Evolutionary conservation across 1,140 invertebrate genomes (phyloP), one percentile per base, ranked within the genome.

Genomic region (Drosophila takahashii): DNA sequence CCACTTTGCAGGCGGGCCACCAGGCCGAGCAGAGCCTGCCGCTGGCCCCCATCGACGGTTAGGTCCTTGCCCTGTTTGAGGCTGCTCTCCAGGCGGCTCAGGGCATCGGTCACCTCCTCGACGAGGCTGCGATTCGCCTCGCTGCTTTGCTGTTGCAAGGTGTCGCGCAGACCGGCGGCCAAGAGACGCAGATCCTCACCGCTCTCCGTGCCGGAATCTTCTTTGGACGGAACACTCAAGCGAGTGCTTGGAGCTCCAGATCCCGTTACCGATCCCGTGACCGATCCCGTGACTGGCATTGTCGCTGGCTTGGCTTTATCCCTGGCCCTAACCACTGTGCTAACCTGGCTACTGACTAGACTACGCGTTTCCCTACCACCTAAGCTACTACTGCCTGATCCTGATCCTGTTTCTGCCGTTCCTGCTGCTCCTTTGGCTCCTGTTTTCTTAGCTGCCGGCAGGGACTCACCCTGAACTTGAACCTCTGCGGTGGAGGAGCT

Each of bases 1-100:
- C 96, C 96, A 2, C 94, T 94, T 80, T 97, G 94, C 0, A 97
- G 93, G 47, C 96, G 94, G 2, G 95, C 95, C 15, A 97, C 96
- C 1, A 97, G 93, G 11, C 95, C 93, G 11, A 97, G 93, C 0
- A 98, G 92, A 8, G 96, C 94, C 50, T 94, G 93, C 70, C 94
- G 95, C 52, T 94, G 93, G 3, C 90, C 87, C 0, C 93, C 92
- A 41, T 95, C 93, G 4, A 94, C 71, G 60, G 92, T 48, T 81
- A 92, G 69, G 87, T 93, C 92, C 92, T 93, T 86, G 91, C 94
- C 92, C 91, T 93, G 72, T 34, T 94, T 94, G 10, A 97, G 92
- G 0, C 96, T 96, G 34, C 94, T 94, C 67, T 96, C 94, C 10
- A 98, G 93, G 56, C 95, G 94, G 18, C 94, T 94, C 4, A 98